Evolutionary conservation across 2,797 vertebrate species (phyloP), one percentile per base, ranked within the genome.

Genomic region (Halcyon smyrnensis): DNA sequence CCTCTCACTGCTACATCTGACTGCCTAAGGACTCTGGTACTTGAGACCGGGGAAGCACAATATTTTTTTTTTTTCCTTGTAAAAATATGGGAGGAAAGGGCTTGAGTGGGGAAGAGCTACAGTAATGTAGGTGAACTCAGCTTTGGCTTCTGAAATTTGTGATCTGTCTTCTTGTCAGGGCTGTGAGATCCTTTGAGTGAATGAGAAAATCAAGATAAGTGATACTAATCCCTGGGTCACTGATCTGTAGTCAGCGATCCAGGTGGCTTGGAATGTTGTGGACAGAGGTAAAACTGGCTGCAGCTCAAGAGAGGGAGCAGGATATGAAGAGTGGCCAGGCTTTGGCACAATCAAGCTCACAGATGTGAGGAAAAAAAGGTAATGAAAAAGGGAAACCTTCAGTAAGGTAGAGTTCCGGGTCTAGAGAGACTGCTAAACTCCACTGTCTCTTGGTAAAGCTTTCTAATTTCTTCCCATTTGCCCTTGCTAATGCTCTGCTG

Each of bases 191-290:
- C 68, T 92, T 51, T 43, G 37, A 79, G 54, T 62, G 46, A 89
- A 84, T 64, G 23, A 84, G 65, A 84, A 95, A 95, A 89, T 91
- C 48, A 77, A 85, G 86, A 13, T 80, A 94, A 87, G 57, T 69
- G 50, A 80, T 30, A 43, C 32, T 87, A 81, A 91, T 83, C 15
- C 41, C 60, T 50, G 64, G 45, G 78, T 93, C 45, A 13, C 41
- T 89, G 89, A 82, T 71, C 39, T 89, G 64, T 34, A 89, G 93
- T 60, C 34, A 65, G 89, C 77, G 64, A 46, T 74, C 87, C 53
- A 25, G 57, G 48, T 51, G 71, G 63, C 67, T 53, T 59, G 51
- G 87, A 84, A 71, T 18, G 48, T 56, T 43, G 36, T 15, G 60
- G 41, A 36, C 60, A 89, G 74, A 87, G 75, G 89, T 71, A 68